A percentile compares a stretch with the other conserved stretches of the same genome.
Conservation (phyloP, 2,888 invertebrate species). For the Himalopsyche kuldschensis region DNA sequence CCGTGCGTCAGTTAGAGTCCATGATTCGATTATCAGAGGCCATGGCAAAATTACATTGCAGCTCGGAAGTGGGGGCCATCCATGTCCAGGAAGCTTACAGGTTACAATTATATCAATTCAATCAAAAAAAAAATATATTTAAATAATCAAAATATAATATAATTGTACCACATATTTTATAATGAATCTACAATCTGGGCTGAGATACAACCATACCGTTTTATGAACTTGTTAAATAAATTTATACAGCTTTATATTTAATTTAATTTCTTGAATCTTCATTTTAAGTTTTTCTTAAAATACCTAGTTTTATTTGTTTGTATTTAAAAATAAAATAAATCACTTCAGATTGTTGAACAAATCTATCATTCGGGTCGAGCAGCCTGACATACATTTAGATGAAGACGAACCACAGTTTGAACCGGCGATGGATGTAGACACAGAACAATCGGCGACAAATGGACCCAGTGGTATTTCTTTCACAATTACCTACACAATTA, state of each 20-base stretch:
- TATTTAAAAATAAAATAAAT: no score
- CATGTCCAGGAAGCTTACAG: conserved; percentile 91
- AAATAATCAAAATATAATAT: no score
- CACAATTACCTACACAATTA: neutral
- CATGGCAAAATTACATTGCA: conserved; percentile 94
- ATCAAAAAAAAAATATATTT: no score
- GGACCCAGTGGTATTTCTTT: conserved; percentile 23
- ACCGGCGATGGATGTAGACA: conserved; percentile 60
- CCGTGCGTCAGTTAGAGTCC: conserved; percentile 93
- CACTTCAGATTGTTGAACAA: conserved; percentile 78
- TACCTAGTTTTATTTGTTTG: neutral
- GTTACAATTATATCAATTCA: conserved; percentile 1
- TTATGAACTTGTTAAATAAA: no score
- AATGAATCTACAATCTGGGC: no score
- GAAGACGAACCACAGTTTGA: conserved; percentile 68
- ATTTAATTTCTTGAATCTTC: neutral
- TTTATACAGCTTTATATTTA: neutral
- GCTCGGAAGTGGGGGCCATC: conserved; percentile 79
- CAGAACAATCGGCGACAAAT: conserved; percentile 49
- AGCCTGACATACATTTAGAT: conserved; percentile 93
- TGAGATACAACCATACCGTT: no score
- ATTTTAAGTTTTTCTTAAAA: neutral
- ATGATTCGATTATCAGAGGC: conserved; percentile 96
- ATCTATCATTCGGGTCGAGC: conserved; percentile 95
- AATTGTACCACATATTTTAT: no score